Conservation (phyloP, 2,888 invertebrate genomes). For the Lepidonotus clava region DNA sequence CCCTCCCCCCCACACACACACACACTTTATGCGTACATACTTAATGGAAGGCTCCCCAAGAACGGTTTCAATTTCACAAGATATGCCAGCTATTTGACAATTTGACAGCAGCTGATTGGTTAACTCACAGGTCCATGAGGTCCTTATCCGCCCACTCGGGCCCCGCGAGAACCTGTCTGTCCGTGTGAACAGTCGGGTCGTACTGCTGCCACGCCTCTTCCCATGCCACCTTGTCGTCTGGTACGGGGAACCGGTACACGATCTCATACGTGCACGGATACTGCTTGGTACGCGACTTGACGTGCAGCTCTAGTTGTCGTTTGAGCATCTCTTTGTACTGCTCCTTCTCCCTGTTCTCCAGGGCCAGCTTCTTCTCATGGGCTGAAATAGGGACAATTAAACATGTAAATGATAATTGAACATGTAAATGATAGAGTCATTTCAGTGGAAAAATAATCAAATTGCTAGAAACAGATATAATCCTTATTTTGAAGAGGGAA, state of each 20-base stretch:
- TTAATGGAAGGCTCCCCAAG: no score
- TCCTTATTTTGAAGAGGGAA: no score
- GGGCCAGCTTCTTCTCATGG: conserved; percentile 52
- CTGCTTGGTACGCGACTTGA: conserved; percentile 53
- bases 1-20: no score
- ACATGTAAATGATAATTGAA: no score
- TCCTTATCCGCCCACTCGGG: conserved; percentile 59
- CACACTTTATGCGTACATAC: no score
- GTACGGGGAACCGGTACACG: conserved; percentile 63
- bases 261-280: conserved; percentile 54
- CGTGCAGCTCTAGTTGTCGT: conserved; percentile 58
- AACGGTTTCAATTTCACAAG: no score
- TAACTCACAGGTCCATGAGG: conserved; percentile 58
- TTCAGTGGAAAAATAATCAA: no score
- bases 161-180: conserved; percentile 33
- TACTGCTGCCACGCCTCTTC: conserved; percentile 61
- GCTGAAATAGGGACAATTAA: not conserved
- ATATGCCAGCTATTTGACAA: no score
- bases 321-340: conserved; percentile 55
- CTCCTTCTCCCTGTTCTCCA: conserved; percentile 52
- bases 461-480: no score
- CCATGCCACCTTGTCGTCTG: conserved; percentile 62
- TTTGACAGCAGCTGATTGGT: not conserved
- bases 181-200: conserved; percentile 61
- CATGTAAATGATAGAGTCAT: no score